phyloP scores from a whole-genome alignment of 2,888 invertebrate species.

The Capitulum mitella region DNA sequence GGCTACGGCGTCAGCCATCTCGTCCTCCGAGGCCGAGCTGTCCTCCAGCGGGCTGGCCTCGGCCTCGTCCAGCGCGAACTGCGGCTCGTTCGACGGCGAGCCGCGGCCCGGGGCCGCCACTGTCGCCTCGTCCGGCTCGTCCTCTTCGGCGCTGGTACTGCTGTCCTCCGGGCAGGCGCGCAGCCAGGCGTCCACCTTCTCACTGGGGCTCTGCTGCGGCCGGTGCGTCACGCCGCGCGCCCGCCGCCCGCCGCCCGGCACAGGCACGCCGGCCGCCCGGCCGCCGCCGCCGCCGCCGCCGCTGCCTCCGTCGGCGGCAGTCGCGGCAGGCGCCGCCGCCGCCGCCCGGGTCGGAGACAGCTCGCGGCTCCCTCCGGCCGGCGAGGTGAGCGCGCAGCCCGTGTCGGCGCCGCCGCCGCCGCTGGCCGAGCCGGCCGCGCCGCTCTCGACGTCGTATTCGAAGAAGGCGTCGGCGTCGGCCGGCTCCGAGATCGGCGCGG shows the following conservation, averaged over 20 bases:
- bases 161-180: not conserved
- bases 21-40: not conserved
- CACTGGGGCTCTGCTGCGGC: constrained; percentile 12
- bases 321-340: not conserved
- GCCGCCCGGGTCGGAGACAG: not conserved
- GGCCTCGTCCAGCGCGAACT: not conserved
- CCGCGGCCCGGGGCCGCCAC: not conserved
- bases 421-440: not conserved
- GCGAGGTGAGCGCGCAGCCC: not conserved
- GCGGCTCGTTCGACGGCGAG: not conserved
- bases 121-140: not conserved
- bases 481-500: not conserved
- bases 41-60: not conserved
- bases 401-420: not conserved
- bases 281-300: not conserved
- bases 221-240: not conserved
- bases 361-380: not conserved
- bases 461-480: not conserved
- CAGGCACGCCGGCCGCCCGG: not conserved
- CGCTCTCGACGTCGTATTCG: not conserved
- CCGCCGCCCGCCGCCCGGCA: not conserved
- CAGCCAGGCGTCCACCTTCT: constrained; percentile 20
- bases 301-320: not conserved
- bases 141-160: not conserved
- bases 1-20: constrained; percentile 52